These are phyloP conservation scores for Sapajus apella DNA, from an alignment of 2,113 vertebrate species.

Conservation along the genomic window DNA sequence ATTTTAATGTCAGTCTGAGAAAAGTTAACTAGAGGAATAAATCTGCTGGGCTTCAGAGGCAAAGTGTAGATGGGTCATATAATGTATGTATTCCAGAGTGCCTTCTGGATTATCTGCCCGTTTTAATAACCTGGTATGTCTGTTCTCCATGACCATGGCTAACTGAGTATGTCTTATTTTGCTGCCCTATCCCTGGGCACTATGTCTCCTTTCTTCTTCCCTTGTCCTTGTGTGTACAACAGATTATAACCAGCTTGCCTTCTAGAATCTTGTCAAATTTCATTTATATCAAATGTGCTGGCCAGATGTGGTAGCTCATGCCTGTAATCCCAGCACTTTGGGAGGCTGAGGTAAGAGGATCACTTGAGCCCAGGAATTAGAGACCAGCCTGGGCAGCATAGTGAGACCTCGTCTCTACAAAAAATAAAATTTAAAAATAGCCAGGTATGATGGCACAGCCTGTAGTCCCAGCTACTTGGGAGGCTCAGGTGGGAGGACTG, in stretches of 20 bases:
- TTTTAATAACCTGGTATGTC: neutral
- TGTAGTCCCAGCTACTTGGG: too few relatives aligned
- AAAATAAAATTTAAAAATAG: too few relatives aligned
- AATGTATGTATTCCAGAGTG: neutral
- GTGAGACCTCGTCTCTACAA: too few relatives aligned
- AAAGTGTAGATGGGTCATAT: neutral
- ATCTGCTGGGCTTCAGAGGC: neutral
- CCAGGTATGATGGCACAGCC: too few relatives aligned
- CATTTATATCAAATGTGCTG: neutral
- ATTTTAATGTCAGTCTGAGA: constrained; percentile 29
- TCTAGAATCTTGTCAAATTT: constrained; percentile 1
- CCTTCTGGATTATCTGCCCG: neutral
- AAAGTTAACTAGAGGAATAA: constrained; percentile 30
- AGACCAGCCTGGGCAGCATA: too few relatives aligned
- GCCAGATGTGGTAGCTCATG: too few relatives aligned
- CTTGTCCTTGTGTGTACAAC: neutral
- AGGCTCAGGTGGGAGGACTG: too few relatives aligned
- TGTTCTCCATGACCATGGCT: neutral
- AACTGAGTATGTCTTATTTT: neutral
- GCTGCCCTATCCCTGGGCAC: neutral
- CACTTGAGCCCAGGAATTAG: too few relatives aligned
- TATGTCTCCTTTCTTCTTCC: neutral
- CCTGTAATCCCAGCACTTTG: too few relatives aligned
- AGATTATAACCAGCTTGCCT: constrained; percentile 1
- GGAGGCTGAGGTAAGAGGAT: too few relatives aligned